Evolutionary conservation across 2,888 invertebrate species (phyloP), one percentile per base, ranked within the genome.

Genomic region (Lycocerus yunnanus): DNA sequence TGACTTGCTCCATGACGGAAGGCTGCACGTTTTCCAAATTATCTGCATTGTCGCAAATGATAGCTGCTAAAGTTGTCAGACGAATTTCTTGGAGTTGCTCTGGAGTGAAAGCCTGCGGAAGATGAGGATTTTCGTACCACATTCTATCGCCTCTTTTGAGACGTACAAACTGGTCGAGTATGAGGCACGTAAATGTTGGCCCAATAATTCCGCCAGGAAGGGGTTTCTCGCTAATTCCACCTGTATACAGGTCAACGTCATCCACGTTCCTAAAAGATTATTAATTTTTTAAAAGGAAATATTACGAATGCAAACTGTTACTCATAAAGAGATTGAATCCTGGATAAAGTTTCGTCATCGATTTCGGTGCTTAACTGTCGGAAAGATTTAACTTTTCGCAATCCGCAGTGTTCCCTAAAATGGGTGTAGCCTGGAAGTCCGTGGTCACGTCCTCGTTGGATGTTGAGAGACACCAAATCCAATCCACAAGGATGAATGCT

Each of bases 171-270:
- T 97, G 97, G 87, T 95, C 94, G 0, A 93, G 90, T 66, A 97
- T 89, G 76, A 97, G 88, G 83, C 97, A 97, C 15, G 92, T 93
- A 70, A 97, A 91, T 1, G 96, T 93, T 0, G 97, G 95, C 0
- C 97, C 97, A 68, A 97, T 90, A 15, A 96, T 90, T 1, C 94
- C 93, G 3, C 90, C 94, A 80, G 88, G 86, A 72, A 89, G 83
- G 0, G 95, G 94, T 10, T 90, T 89, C 84, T 98, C 97, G 13
- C 96, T 94, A 58, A 97, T 84, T 0, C 95, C 95, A 0, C 97
- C 97, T 1, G 95, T 94, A 86, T 96, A 97, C 21, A 97, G 86
- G 85, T 97, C 97, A 24, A 97, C 91, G 85, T 97, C 97, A 5
- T 95, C 92, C 0, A 96, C 93, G 24, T 89, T 86, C 16, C 91